phyloP scores from a whole-genome alignment of 2,113 vertebrate species.

The Anhinga rufa region DNA sequence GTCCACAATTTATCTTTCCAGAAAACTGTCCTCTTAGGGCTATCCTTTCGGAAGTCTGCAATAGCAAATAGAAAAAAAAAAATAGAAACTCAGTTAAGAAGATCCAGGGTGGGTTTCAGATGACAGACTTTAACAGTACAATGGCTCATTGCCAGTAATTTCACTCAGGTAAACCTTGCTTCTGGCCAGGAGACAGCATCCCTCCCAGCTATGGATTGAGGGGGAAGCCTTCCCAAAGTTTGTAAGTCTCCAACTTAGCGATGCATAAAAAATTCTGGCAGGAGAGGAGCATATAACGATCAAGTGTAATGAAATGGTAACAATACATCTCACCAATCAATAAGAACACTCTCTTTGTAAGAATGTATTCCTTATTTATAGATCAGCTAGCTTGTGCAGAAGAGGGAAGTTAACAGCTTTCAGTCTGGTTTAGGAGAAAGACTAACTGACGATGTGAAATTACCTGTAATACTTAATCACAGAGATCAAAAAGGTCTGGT shows the following conservation, averaged over 20 bases:
- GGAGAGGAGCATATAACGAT: not conserved
- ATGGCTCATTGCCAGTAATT: not conserved
- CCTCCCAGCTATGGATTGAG: fast-evolving
- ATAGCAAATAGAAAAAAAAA: not conserved
- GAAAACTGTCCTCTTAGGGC: not conserved
- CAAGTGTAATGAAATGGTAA: slow-evolving; percentile 7
- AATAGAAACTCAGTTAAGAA: not conserved
- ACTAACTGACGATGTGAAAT: slow-evolving; percentile 20
- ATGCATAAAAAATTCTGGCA: not conserved
- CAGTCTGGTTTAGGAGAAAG: not conserved
- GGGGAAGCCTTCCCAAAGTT: not conserved
- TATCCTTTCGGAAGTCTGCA: not conserved
- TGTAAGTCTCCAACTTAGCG: not conserved
- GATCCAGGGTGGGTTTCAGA: not conserved
- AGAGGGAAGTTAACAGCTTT: not conserved
- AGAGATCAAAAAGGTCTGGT: not conserved
- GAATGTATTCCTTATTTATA: not conserved
- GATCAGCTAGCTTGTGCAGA: not conserved
- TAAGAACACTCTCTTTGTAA: not conserved
- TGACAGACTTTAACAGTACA: not conserved
- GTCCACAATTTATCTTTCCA: not conserved
- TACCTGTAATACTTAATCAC: slow-evolving; percentile 10
- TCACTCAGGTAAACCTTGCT: not conserved
- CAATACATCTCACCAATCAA: not conserved
- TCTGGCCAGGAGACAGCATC: not conserved